Evolutionary conservation across 2,888 invertebrate species (phyloP).

Genomic region (Lacanobia oleracea): DNA sequence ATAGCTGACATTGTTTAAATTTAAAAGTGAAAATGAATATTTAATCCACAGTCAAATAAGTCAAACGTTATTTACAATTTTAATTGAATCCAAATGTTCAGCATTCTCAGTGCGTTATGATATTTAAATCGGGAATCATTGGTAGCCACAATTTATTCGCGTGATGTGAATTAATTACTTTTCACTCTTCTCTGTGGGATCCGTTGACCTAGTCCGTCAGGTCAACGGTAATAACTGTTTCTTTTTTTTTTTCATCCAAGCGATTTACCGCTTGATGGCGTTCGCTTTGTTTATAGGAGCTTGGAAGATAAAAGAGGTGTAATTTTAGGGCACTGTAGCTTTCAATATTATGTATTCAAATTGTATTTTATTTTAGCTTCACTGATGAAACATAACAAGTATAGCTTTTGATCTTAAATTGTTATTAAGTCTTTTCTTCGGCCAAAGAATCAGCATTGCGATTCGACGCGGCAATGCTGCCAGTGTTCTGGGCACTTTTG

Average conservation of each 20-base stretch:
- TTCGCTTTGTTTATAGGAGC: conserved; percentile 24
- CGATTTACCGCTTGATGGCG: neutral
- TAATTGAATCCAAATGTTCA: neutral
- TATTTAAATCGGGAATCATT: conserved; percentile 5
- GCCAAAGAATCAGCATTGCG: too few species aligned
- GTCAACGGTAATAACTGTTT: neutral
- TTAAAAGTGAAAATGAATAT: too few species aligned
- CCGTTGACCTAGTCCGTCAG: conserved; percentile 10
- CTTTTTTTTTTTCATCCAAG: conserved; percentile 1
- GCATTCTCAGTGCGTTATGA: neutral
- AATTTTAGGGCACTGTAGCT: conserved; percentile 6
- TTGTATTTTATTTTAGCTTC: neutral
- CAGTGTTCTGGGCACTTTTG: too few species aligned
- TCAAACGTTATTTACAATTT: neutral
- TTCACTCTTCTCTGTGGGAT: neutral
- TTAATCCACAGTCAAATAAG: neutral
- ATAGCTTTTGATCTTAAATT: too few species aligned
- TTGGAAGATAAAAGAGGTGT: neutral
- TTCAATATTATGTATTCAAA: neutral
- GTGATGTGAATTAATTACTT: conserved; percentile 33
- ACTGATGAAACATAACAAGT: neutral
- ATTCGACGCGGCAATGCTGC: too few species aligned
- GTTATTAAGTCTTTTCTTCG: too few species aligned
- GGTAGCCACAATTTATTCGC: conserved; percentile 22
- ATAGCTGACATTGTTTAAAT: too few species aligned